These are phyloP conservation scores for Chaetodon trifascialis DNA, from an alignment of 2,113 vertebrate genomes.

Conservation along the genomic window DNA sequence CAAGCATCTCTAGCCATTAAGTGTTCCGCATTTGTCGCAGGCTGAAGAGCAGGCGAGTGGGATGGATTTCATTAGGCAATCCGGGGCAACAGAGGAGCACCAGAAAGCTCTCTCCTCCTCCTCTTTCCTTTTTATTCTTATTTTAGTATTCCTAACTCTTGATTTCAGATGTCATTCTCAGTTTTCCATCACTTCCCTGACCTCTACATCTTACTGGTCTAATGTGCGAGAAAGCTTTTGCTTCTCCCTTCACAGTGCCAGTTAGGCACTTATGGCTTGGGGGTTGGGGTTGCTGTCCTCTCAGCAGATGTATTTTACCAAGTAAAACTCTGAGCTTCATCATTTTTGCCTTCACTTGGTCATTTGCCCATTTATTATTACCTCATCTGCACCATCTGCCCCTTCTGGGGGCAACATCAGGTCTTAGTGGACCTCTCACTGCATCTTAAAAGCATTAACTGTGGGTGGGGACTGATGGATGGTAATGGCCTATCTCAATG, in stretches of 20 bases:
- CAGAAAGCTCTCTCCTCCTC: conserved; percentile 63
- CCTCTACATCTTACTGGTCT: conserved; percentile 63
- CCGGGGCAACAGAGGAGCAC: conserved; percentile 67
- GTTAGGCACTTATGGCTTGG: conserved; percentile 61
- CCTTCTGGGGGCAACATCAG: conserved; percentile 69
- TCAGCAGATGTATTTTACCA: conserved; percentile 77
- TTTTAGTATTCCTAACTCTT: conserved; percentile 70
- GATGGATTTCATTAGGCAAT: conserved; percentile 82
- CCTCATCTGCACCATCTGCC: conserved; percentile 80
- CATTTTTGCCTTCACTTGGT: conserved; percentile 72
- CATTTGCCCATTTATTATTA: conserved; percentile 82
- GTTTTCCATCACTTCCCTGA: conserved; percentile 58
- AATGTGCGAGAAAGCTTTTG: conserved; percentile 68
- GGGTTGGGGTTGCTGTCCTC: conserved; percentile 63
- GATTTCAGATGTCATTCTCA: conserved; percentile 64
- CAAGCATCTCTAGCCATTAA: conserved; percentile 81
- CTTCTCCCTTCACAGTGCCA: conserved; percentile 42
- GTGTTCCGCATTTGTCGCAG: conserved; percentile 79
- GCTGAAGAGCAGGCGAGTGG: conserved; percentile 80
- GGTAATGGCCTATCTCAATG: conserved; percentile 75
- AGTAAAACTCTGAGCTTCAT: conserved; percentile 74
- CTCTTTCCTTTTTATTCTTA: conserved; percentile 66
- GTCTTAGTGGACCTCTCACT: conserved; percentile 77
- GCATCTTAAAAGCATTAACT: conserved; percentile 83
- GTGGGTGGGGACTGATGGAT: conserved; percentile 81